These are phyloP conservation scores for Nudaria mundana DNA, from an alignment of 2,888 invertebrate species.

Conservation along the genomic window DNA sequence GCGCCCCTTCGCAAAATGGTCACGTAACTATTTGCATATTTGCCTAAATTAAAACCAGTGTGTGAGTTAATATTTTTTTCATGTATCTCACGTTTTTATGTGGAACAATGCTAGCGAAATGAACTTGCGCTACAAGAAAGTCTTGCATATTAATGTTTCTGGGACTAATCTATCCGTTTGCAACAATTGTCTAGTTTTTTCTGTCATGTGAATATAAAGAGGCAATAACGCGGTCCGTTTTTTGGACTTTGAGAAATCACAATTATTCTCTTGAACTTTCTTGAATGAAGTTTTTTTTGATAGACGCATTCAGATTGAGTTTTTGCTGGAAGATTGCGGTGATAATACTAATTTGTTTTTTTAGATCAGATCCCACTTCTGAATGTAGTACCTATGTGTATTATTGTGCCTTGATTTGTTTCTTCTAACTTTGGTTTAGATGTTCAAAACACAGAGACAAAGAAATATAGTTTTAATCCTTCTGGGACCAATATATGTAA, in stretches of 20 bases:
- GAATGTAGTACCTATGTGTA: too few species aligned
- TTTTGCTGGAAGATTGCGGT: constrained; percentile 1
- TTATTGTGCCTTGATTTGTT: too few species aligned
- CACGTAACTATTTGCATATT: constrained; percentile 77
- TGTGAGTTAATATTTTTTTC: constrained; percentile 64
- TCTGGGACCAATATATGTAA: too few species aligned
- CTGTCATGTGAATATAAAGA: constrained; percentile 39
- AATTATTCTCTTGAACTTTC: constrained; percentile 25
- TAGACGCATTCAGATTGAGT: not conserved
- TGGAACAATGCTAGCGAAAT: constrained; percentile 54
- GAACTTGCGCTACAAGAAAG: constrained; percentile 53
- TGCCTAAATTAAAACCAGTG: constrained; percentile 67
- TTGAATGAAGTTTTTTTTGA: constrained; percentile 18
- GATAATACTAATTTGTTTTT: not conserved
- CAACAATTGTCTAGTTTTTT: constrained; percentile 46
- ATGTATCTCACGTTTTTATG: constrained; percentile 72
- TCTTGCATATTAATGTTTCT: constrained; percentile 60
- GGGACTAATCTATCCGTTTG: constrained; percentile 39
- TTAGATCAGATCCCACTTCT: not conserved
- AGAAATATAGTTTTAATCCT: too few species aligned
- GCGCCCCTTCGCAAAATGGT: constrained; percentile 74
- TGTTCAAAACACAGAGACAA: too few species aligned
- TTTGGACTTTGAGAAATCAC: constrained; percentile 29
- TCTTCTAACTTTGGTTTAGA: too few species aligned
- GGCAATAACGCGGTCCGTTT: constrained; percentile 22